These are phyloP conservation scores for Acanthochromis polyacanthus DNA, from an alignment of 2,113 vertebrate genomes.

Conservation along the genomic window DNA sequence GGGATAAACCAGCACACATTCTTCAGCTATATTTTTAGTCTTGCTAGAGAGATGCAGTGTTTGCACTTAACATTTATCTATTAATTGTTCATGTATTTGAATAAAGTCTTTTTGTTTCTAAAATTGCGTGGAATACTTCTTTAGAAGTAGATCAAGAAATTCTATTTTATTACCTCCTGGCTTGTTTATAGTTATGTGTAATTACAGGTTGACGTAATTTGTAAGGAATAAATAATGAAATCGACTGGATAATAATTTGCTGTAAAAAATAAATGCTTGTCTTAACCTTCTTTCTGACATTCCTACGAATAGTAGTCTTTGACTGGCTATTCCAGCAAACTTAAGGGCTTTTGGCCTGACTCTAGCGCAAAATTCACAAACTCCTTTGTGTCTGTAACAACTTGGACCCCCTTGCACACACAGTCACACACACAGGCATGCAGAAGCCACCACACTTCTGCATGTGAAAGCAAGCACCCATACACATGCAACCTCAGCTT, in stretches of 20 bases:
- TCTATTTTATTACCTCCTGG: neutral
- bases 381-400: conserved; percentile 30
- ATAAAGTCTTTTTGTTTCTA: conserved; percentile 31
- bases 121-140: neutral
- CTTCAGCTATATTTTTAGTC: conserved; percentile 28
- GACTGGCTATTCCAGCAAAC: too few relatives aligned
- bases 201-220: too few relatives aligned
- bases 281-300: too few relatives aligned
- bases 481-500: conserved; percentile 15
- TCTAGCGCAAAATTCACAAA: conserved; percentile 48
- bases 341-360: conserved; percentile 40
- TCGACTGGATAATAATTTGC: too few relatives aligned
- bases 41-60: conserved; percentile 34
- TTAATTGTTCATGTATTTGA: conserved; percentile 29
- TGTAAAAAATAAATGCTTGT: too few relatives aligned
- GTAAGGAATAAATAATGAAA: too few relatives aligned
- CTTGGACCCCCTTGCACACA: conserved; percentile 3
- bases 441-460: conserved; percentile 45
- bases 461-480: conserved; percentile 58
- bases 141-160: neutral
- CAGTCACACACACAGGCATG: conserved; percentile 15
- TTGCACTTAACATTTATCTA: conserved; percentile 50
- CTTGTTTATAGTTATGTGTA: neutral
- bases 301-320: too few relatives aligned
- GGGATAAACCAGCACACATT: conserved; percentile 21